These are phyloP conservation scores for Himalopsyche tibetana DNA, from an alignment of 2,888 invertebrate species.

Conservation along the genomic window DNA sequence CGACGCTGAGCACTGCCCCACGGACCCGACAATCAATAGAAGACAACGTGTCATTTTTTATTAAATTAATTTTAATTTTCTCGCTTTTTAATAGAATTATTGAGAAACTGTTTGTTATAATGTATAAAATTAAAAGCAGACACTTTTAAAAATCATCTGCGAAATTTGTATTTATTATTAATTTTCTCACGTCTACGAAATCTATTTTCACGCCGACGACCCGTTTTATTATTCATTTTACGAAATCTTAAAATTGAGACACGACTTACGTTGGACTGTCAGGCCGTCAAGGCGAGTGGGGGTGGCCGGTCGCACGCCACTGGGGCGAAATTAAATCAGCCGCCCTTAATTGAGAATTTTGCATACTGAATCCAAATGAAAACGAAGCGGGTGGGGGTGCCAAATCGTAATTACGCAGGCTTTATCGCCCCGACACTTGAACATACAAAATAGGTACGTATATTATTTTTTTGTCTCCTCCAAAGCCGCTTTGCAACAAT, in stretches of 20 bases:
- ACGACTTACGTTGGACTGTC: not conserved
- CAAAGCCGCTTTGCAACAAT: not conserved
- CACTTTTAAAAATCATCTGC: no score
- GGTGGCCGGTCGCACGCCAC: constrained; percentile 15
- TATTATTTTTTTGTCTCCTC: not conserved
- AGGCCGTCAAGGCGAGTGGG: not conserved
- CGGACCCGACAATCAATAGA: no score
- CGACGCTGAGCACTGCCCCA: no score
- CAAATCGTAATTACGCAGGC: constrained; percentile 3
- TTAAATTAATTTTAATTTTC: no score
- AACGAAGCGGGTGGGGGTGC: not conserved
- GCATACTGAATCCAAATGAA: constrained; percentile 38
- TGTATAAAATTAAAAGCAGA: no score
- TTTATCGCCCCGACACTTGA: not conserved
- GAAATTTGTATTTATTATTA: not conserved
- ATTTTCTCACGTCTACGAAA: not conserved
- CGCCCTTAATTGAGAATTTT: constrained; percentile 43
- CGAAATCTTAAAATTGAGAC: constrained; percentile 16
- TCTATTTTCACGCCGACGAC: not conserved
- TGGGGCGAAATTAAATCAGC: constrained; percentile 34
- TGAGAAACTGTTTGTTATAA: no score
- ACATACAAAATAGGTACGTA: not conserved
- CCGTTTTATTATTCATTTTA: constrained; percentile 13
- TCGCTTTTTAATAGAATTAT: no score
- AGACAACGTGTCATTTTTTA: no score